Base-by-base conservation (phyloP, 2,888 invertebrate genomes). In the Dusona sp. region DNA sequence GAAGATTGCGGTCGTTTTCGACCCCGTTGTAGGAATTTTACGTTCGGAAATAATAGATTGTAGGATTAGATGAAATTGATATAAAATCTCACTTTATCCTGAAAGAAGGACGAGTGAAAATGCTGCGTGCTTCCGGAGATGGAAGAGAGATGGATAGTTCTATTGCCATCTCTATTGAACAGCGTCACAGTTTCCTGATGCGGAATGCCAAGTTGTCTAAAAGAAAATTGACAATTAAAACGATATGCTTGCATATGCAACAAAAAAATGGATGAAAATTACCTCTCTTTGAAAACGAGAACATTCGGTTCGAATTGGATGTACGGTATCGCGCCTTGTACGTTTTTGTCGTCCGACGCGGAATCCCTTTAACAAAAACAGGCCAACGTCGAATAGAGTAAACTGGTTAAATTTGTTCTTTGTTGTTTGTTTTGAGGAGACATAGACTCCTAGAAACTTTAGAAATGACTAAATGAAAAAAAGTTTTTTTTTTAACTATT, bases 71-170 rank as follows among this genome's bases (percentile, higher is more conserved):
- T 68, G 0, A 4, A 19, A 51, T 36, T 6, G 19, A 54, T 36
- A 6, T 9, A 33, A 13, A 51, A 77, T 88, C 94, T 95, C 94
- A 99, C 98, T 96, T 98, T 98, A 92, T 98, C 97, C 93, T 98
- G 97, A 95, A 99, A 99, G 96, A 99, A 99, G 89, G 99, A 99
- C 92, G 99, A 98, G 95, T 99, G 98, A 95, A 99, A 99, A 95
- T 98, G 98, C 51, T 98, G 97, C 90, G 98, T 98, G 94, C 97
- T 98, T 92, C 99, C 99, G 89, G 98, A 98, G 93, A 99, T 98
- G 89, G 99, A 98, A 93, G 98, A 97, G 94, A 99, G 96, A 94
- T 98, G 98, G 92, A 99, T 96, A 92, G 97, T 98, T 93, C 96
- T 96, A 95, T 98, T 98, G 90, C 95, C 95, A 95, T 97, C 98